Evolutionary conservation across 1,140 invertebrate species (phyloP).

Genomic region (Hypothenemus hampei): DNA sequence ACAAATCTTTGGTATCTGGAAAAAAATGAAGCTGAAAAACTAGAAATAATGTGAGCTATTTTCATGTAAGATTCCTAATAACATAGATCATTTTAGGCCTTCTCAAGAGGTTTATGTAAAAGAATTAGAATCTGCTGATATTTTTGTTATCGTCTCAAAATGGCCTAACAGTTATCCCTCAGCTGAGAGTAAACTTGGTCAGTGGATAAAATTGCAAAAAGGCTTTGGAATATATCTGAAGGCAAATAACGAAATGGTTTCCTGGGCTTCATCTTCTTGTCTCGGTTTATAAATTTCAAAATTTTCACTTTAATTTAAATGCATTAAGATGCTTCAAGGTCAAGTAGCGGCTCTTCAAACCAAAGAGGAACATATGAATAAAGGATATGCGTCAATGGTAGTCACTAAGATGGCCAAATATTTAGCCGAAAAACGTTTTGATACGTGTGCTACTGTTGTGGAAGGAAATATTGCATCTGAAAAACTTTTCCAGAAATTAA

Average conservation of each 20-base stretch:
- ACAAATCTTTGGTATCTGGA: neutral
- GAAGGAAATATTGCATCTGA: slow-evolving; percentile 2
- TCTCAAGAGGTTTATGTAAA: slow-evolving; percentile 1
- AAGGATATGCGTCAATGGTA: slow-evolving; percentile 3
- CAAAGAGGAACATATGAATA: neutral
- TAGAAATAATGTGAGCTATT: neutral
- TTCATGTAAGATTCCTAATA: neutral
- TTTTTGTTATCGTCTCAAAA: neutral
- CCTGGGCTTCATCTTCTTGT: slow-evolving; percentile 5
- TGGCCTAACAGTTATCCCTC: slow-evolving; percentile 2
- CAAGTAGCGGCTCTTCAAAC: slow-evolving; percentile 10
- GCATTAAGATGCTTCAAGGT: neutral
- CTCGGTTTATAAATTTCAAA: neutral
- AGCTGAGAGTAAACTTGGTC: neutral
- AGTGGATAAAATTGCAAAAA: neutral
- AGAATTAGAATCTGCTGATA: neutral
- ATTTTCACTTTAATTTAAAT: neutral
- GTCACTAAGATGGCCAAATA: neutral
- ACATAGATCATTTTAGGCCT: neutral
- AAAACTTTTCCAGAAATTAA: neutral
- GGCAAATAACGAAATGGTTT: slow-evolving; percentile 1
- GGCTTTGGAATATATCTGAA: slow-evolving; percentile 7
- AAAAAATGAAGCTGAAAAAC: neutral
- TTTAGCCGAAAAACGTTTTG: slow-evolving; percentile 5
- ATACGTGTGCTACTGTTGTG: neutral